These are phyloP conservation scores for Antheraea assamensis DNA, from an alignment of 2,888 invertebrate species.

Conservation along the genomic window DNA sequence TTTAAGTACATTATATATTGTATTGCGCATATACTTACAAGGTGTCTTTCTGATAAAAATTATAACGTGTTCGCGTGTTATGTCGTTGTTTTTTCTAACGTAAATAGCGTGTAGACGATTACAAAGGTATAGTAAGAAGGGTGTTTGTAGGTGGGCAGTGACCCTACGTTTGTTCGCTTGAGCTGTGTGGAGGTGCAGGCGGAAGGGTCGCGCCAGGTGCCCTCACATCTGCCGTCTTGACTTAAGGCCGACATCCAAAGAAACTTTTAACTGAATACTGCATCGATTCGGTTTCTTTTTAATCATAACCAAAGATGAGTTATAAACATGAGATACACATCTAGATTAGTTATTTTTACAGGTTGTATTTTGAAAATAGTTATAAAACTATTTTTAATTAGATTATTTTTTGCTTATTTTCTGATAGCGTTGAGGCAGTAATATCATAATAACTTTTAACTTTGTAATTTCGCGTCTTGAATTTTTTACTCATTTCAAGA, in stretches of 20 bases:
- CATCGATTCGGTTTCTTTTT: conserved; percentile 61
- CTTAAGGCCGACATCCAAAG: conserved; percentile 55
- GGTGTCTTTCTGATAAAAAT: conserved; percentile 64
- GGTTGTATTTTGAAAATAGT: background rate
- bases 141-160: conserved; percentile 76
- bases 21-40: conserved; percentile 45
- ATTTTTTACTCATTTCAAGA: background rate
- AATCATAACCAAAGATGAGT: conserved; percentile 24
- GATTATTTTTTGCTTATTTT: background rate
- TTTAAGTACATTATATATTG: background rate
- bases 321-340: background rate
- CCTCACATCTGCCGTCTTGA: conserved; percentile 77
- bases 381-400: background rate
- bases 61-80: conserved; percentile 71
- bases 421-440: background rate
- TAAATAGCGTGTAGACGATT: conserved; percentile 45
- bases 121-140: conserved; percentile 58
- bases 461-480: background rate
- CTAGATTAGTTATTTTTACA: background rate
- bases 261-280: conserved; percentile 47
- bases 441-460: background rate
- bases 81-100: conserved; percentile 63
- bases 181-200: conserved; percentile 53
- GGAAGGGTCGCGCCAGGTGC: conserved; percentile 81
- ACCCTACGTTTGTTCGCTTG: conserved; percentile 55